Evolutionary conservation across 2,797 vertebrate species (phyloP), one percentile per base, ranked within the genome.

Genomic region (Xiphophorus birchmanni): DNA sequence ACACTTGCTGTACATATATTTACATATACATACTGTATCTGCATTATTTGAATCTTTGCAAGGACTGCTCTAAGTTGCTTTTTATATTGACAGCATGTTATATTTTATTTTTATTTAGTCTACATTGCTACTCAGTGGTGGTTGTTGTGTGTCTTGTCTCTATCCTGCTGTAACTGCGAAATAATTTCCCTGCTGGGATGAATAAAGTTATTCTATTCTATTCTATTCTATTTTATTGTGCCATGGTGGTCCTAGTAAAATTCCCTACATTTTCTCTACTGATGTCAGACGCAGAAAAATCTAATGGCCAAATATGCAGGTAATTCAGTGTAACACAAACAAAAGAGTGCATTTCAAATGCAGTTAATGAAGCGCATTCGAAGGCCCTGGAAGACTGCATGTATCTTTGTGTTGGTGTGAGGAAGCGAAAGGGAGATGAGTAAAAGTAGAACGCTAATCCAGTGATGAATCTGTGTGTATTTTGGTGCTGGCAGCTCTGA

Each of bases 401-500:
- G 73, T 67, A 54, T 29, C 48, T 74, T 54, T 78, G 29, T 78
- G 60, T 75, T 45, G 78, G 29, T 37, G 35, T 58, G 80, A 56
- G 73, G 78, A 77, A 29, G 58, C 77, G 76, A 90, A 85, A 88
- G 83, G 88, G 88, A 91, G 88, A 91, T 89, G 86, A 91, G 93
- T 91, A 94, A 94, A 94, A 93, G 88, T 90, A 80, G 91, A 94
- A 84, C 58, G 69, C 86, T 94, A 95, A 95, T 94, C 88, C 90
- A 44, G 88, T 95, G 94, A 95, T 94, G 92, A 93, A 95, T 95
- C 88, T 93, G 88, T 95, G 93, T 95, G 92, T 95, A 93, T 95
- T 95, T 95, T 95, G 89, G 89, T 84, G 65, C 81, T 94, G 94
- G 91, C 94, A 94, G 90, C 78, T 92, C 91, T 95, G 94, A 96